These are phyloP conservation scores for Resseliella maxima DNA, from an alignment of 2,888 invertebrate species.

Conservation along the genomic window DNA sequence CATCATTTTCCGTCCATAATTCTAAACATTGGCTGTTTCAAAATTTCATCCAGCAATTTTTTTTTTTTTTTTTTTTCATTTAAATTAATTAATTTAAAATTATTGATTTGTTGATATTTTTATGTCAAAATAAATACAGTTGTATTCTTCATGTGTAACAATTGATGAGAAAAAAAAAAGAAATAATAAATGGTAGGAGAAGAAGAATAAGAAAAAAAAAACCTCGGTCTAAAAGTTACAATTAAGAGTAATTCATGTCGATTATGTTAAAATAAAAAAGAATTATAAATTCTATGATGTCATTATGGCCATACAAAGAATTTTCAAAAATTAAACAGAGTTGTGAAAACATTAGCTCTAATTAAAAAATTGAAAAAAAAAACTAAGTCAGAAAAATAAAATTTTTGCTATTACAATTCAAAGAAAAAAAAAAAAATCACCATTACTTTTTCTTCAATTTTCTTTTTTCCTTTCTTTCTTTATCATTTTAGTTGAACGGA, in stretches of 20 bases:
- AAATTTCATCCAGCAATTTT: too few relatives aligned
- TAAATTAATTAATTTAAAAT: neutral
- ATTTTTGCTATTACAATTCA: neutral
- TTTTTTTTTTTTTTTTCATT: neutral
- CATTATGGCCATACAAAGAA: constrained; percentile 53
- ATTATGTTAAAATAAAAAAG: constrained; percentile 38
- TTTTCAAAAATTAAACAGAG: neutral
- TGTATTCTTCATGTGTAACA: constrained; percentile 19
- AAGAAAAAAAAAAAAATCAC: neutral
- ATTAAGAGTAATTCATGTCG: constrained; percentile 24
- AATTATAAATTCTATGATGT: constrained; percentile 46
- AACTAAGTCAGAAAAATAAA: neutral
- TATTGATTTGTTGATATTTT: neutral
- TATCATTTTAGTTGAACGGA: neutral
- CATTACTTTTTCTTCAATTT: neutral
- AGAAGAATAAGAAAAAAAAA: neutral
- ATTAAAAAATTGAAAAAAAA: neutral
- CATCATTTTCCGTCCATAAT: neutral
- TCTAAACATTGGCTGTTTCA: neutral
- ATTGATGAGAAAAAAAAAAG: neutral
- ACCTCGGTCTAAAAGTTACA: constrained; percentile 17
- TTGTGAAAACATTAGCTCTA: neutral
- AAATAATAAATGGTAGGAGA: neutral
- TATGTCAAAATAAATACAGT: constrained; percentile 35
- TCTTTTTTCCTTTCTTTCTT: neutral